Conservation (phyloP, 2,797 vertebrate genomes). For the Cyclopterus lumpus region DNA sequence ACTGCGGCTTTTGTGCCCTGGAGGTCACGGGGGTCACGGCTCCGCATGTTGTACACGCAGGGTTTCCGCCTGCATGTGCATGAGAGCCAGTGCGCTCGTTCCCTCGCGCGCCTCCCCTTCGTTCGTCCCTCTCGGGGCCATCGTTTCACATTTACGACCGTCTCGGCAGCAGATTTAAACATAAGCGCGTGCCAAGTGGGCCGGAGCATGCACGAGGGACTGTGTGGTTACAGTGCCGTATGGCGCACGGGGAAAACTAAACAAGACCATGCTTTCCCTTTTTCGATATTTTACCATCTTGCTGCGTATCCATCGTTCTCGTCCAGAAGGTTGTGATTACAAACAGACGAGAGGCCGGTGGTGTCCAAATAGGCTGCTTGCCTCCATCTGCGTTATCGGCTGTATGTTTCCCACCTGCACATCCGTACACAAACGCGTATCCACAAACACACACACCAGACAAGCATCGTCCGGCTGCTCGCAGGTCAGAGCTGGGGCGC, state of each 20-base stretch:
- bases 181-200: constrained; percentile 14
- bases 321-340: constrained; percentile 53
- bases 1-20: constrained; percentile 45
- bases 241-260: constrained; percentile 12
- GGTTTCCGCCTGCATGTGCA: not conserved
- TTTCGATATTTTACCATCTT: constrained; percentile 2
- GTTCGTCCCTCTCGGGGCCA: constrained; percentile 6
- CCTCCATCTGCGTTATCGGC: constrained; percentile 13
- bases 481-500: constrained; percentile 47
- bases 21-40: constrained; percentile 36
- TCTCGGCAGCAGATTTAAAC: constrained; percentile 15
- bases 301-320: not conserved
- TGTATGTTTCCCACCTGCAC: not conserved
- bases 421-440: constrained; percentile 24
- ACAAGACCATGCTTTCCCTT: constrained; percentile 12
- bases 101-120: not conserved
- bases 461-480: constrained; percentile 24
- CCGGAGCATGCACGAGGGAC: not conserved
- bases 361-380: constrained; percentile 36
- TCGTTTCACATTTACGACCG: constrained; percentile 1
- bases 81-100: not conserved
- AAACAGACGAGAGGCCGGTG: constrained; percentile 39
- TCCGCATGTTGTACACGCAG: constrained; percentile 2
- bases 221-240: constrained; percentile 17
- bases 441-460: constrained; percentile 39